Base-by-base conservation (phyloP, 2,888 invertebrate genomes). In the Timema cristinae region DNA sequence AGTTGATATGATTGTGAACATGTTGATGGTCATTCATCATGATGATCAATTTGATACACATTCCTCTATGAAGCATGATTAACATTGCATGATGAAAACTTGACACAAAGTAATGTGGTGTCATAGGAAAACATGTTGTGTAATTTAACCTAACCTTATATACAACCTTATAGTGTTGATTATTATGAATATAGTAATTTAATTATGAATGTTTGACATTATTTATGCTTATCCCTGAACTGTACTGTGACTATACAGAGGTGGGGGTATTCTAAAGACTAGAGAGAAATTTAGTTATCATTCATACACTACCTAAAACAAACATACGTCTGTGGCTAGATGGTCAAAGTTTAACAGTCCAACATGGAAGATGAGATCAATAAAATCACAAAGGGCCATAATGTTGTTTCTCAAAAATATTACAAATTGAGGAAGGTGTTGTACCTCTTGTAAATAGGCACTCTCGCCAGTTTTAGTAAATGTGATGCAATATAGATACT, bases 261-360 rank as follows among this genome's bases (percentile, higher is more conserved):
- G 32, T 32, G 32, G 32, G 32, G 32, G 32, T 32, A 32, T 32
- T 32, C 32, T 32, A 32, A 32, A 32, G 32, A 32, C 32, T 32
- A 32, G 32, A 32, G 32, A 32, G 32, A 4, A 32, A 32, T 2
- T 2, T 32, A 32, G 1, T 32, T 32, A 32, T 32, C 32, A 32
- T 32, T 32, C 32, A 32, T 32, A 32, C 32, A 32, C 32, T 32
- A 32, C 32, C 32, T 32, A 32, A 32, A 32, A 32, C 32, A 32
- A 32, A 32, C 32, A 32, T 32, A 67, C 77, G 78, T 66, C 78
- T 72, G 68, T 78, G 75, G 75, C 77, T 79, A 71, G 79, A 16
- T 49, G 47, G 49, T 63, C 48, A 50, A 71, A 71, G 61, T 56
- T 49, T 50, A 68, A 71, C 66, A 74, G 72, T 69, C 72, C 70